Base-by-base conservation (phyloP, 1,140 invertebrate species). In the Achroia grisella region DNA sequence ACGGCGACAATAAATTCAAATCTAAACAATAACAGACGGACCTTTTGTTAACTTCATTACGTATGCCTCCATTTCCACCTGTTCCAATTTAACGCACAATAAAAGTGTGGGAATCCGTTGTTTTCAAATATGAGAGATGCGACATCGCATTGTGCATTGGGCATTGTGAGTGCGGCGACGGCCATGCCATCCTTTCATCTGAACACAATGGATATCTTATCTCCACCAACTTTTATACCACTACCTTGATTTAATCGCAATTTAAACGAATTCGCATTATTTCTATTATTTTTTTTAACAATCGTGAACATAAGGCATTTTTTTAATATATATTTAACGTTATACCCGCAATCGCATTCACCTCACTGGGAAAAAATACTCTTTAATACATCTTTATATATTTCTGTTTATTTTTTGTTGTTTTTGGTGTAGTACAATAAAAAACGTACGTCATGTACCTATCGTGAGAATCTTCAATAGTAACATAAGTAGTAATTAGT, bases 121-220 rank as follows among this genome's bases (percentile, higher is more conserved):
- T 78, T 78, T 78, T 65, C 57, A 63, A 62, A 65, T 44, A 67
- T 71, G 63, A 56, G 55, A 72, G 66, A 67, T 68, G 62, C 66
- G 72, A 62, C 57, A 71, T 71, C 48, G 57, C 60, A 78, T 78
- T 75, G 71, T 78, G 74, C 67, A 76, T 72, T 60, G 68, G 58
- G 40, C 46, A 73, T 75, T 78, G 64, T 76, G 52, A 15, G 47
- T 42, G 29, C 37, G 42, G 44, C 49, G 4, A 23, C 42, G 56
- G 45, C 44, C 17, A 23, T 39, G 55, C 44, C 23, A 15, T 30
- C 51, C 69, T 68, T 74, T 77, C 69, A 79, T 71, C 45, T 47
- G 36, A 45, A 47, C 62, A 79, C 73, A 82, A 82, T 78, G 62
- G 58, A 44, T 64, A 72, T 76, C 70, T 75, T 78, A 76, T 75